phyloP scores from a whole-genome alignment of 2,888 invertebrate species.

The Cerastoderma edule region DNA sequence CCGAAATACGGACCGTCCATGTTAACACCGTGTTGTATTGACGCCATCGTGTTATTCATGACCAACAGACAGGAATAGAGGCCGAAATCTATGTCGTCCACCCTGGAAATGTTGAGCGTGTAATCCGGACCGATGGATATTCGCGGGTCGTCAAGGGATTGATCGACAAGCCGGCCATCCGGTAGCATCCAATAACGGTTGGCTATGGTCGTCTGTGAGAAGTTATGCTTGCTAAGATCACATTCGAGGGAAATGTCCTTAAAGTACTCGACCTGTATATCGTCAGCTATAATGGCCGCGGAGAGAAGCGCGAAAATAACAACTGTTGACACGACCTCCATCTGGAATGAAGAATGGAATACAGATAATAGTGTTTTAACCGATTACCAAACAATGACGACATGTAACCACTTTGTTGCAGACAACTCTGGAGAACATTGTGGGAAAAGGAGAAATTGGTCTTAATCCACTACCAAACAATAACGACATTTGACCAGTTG shows the following conservation, averaged over 20 bases:
- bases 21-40: slow-evolving; percentile 69
- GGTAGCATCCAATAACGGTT: slow-evolving; percentile 62
- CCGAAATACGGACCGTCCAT: slow-evolving; percentile 72
- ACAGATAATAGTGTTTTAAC: too few relatives aligned
- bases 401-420: too few relatives aligned
- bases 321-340: neutral
- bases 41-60: slow-evolving; percentile 45
- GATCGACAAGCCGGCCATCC: slow-evolving; percentile 35
- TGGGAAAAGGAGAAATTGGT: too few relatives aligned
- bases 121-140: slow-evolving; percentile 27
- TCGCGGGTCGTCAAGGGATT: slow-evolving; percentile 7
- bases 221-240: slow-evolving; percentile 37
- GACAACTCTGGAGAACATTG: too few relatives aligned
- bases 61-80: slow-evolving; percentile 67
- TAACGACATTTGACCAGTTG: too few relatives aligned
- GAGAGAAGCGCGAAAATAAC: neutral
- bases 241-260: slow-evolving; percentile 47
- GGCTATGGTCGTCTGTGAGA: slow-evolving; percentile 18
- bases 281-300: slow-evolving; percentile 3
- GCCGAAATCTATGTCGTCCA: slow-evolving; percentile 72
- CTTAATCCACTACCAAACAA: too few relatives aligned
- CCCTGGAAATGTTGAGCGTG: slow-evolving; percentile 57
- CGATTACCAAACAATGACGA: too few relatives aligned
- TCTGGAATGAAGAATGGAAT: too few relatives aligned
- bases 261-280: slow-evolving; percentile 53